These are phyloP conservation scores for Origma solitaria DNA, from an alignment of 2,113 vertebrate genomes.

Conservation along the genomic window DNA sequence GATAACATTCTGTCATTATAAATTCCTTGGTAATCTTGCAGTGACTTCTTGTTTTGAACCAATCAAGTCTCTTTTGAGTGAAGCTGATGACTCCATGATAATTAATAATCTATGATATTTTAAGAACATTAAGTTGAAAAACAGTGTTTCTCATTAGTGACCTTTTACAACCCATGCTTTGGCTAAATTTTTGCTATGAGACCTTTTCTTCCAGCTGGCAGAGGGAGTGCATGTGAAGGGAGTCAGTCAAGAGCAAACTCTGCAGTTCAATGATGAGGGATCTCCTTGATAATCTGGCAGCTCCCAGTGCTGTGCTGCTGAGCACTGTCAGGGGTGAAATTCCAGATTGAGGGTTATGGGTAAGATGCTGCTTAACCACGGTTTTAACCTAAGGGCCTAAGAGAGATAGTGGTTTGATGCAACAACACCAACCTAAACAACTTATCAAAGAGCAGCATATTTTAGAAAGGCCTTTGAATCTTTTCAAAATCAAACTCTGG, in stretches of 20 bases:
- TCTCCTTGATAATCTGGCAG: not conserved
- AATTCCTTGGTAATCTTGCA: not conserved
- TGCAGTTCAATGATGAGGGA: not conserved
- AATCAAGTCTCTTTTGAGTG: not conserved
- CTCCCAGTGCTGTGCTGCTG: not conserved
- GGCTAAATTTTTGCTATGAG: not conserved
- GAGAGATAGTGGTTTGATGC: not conserved
- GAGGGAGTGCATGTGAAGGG: not conserved
- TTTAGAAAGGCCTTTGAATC: not conserved
- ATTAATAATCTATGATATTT: slow-evolving; percentile 60
- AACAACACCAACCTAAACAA: not conserved
- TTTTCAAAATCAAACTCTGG: not conserved
- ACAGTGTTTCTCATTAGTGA: slow-evolving; percentile 47
- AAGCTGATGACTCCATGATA: slow-evolving; percentile 16
- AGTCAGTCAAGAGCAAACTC: not conserved
- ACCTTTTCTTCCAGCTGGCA: not conserved
- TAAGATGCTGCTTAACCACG: not conserved
- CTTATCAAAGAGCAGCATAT: not conserved
- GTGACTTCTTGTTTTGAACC: not conserved
- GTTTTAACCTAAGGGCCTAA: not conserved
- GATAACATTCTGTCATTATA: not conserved
- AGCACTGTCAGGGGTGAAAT: not conserved
- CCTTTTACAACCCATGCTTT: not conserved
- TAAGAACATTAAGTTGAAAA: slow-evolving; percentile 26
- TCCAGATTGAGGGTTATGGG: not conserved